phyloP scores from a whole-genome alignment of 2,797 vertebrate species.

The Tokudaia tokunoshimensis region DNA sequence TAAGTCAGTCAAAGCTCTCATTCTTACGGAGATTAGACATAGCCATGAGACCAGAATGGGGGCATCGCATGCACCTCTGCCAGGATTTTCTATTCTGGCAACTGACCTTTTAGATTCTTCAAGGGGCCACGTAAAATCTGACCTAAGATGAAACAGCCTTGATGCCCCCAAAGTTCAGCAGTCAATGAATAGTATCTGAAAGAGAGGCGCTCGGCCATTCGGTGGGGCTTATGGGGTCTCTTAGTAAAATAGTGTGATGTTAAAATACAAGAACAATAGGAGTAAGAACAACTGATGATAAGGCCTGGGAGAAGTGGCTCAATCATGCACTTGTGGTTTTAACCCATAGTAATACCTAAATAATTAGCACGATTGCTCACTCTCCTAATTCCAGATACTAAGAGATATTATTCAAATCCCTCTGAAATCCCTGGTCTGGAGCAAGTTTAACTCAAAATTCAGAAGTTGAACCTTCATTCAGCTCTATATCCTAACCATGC shows the following conservation, averaged over 20 bases:
- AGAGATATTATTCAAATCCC: conserved; percentile 35
- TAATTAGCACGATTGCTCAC: conserved; percentile 22
- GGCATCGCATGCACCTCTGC: conserved; percentile 17
- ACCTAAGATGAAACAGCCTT: not conserved
- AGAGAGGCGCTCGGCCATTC: not conserved
- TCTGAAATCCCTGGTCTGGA: conserved; percentile 5
- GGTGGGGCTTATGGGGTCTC: not conserved
- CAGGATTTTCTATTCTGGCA: conserved; percentile 18
- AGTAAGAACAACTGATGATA: not conserved
- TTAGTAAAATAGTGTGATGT: not conserved
- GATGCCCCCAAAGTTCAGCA: not conserved
- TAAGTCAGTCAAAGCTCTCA: conserved; percentile 21
- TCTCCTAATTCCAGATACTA: conserved; percentile 38
- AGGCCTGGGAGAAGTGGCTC: not conserved
- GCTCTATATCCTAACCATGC: not conserved
- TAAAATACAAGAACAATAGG: not conserved
- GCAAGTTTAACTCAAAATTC: conserved; percentile 19
- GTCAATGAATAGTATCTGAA: not conserved
- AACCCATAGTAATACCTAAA: not conserved
- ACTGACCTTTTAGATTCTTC: conserved; percentile 11
- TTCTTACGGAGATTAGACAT: conserved; percentile 27
- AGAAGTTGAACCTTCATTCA: not conserved
- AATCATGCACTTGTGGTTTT: not conserved
- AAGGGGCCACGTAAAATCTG: not conserved
- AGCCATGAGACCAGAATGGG: not conserved